phyloP scores from a whole-genome alignment of 2,888 invertebrate species.

The Slavum lentiscoides region DNA sequence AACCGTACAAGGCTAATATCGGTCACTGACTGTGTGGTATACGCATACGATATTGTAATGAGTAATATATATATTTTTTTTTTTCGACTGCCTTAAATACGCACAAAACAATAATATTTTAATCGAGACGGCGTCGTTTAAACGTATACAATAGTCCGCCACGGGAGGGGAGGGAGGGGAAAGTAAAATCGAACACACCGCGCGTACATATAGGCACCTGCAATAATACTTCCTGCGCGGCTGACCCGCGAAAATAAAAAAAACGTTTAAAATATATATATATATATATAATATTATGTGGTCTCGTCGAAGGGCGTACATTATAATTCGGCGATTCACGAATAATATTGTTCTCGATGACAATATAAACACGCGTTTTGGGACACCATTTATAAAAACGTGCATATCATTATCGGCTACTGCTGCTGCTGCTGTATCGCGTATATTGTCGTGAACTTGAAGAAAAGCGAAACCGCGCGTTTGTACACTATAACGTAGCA shows the following conservation, averaged over 20 bases:
- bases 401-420: no score
- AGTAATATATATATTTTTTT: no score
- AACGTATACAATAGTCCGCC: conserved; percentile 5
- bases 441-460: conserved; percentile 11
- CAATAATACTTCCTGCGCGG: no score
- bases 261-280: no score
- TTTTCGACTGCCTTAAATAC: conserved; percentile 23
- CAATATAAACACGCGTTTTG: conserved; percentile 4
- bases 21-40: conserved; percentile 39
- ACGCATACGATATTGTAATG: background rate
- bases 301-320: conserved; percentile 6
- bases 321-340: conserved; percentile 28
- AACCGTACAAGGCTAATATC: conserved; percentile 43
- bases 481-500: conserved; percentile 25
- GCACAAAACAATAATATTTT: conserved; percentile 33
- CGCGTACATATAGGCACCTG: no score
- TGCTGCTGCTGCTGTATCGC: no score
- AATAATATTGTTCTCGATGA: conserved; percentile 40
- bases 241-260: no score
- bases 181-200: background rate
- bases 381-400: conserved; percentile 8
- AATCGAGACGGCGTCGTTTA: conserved; percentile 1
- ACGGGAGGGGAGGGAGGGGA: no score
- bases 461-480: conserved; percentile 25
- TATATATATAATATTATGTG: conserved; percentile 8